Conservation (phyloP, 2,113 vertebrate species). For the Ophiodon elongatus region DNA sequence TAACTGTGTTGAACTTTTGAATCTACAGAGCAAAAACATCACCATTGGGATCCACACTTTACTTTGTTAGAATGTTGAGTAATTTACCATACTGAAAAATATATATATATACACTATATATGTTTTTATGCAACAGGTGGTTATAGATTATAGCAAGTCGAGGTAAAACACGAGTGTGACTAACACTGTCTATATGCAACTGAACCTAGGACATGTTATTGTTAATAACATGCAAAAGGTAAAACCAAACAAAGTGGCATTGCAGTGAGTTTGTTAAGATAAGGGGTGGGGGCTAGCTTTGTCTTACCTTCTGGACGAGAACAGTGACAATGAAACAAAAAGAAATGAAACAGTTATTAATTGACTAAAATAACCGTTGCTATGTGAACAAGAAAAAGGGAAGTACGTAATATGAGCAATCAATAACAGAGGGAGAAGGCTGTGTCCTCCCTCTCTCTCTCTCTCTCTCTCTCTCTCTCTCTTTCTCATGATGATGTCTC, state of each 20-base stretch:
- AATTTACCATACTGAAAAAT: not conserved
- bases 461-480: not conserved
- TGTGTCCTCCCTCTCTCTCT: not conserved
- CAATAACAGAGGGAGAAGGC: conserved; percentile 18
- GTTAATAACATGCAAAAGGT: conserved; percentile 83
- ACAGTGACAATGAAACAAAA: conserved; percentile 84
- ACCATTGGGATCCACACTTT: not conserved
- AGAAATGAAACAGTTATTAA: conserved; percentile 81
- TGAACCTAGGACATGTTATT: conserved; percentile 63
- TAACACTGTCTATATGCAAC: conserved; percentile 43
- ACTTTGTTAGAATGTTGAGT: not conserved
- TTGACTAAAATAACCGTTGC: conserved; percentile 47
- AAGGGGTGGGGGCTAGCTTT: conserved; percentile 36
- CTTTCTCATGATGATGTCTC: conserved; percentile 18
- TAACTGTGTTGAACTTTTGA: not conserved
- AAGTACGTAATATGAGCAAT: conserved; percentile 38
- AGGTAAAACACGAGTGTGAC: not conserved
- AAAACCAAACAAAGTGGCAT: conserved; percentile 57
- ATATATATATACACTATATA: not conserved
- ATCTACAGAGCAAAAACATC: not conserved
- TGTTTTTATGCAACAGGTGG: conserved; percentile 59
- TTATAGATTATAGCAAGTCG: not conserved
- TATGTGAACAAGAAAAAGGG: conserved; percentile 47
- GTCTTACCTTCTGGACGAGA: conserved; percentile 89
- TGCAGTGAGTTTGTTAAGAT: conserved; percentile 73